Conservation (phyloP, 64 coral and sea anemone genomes). For the Pachyseris speciosa region DNA sequence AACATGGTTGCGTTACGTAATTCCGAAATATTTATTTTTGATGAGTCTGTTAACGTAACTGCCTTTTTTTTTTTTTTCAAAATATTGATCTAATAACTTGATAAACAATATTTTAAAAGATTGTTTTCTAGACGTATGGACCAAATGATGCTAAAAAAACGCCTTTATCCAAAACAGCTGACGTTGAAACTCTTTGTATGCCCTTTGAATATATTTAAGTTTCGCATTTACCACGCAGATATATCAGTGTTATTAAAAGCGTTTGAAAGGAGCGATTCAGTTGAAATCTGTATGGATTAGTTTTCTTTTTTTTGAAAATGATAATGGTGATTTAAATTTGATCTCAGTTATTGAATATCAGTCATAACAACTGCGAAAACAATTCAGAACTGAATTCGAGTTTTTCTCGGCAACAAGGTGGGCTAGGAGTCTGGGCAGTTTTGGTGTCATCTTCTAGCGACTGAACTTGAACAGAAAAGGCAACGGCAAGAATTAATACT, state of each 20-base stretch:
- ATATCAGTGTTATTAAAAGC: not conserved
- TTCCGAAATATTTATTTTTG: not conserved
- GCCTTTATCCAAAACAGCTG: not conserved
- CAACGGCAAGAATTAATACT: too few relatives aligned
- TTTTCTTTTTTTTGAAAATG: not conserved
- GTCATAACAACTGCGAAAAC: not conserved
- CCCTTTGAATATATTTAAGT: not conserved
- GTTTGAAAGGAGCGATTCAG: not conserved
- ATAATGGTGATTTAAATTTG: not conserved
- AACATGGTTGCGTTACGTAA: not conserved
- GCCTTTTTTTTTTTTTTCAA: not conserved
- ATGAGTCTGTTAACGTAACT: not conserved
- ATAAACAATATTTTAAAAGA: constrained; percentile 24
- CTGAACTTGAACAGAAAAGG: too few relatives aligned
- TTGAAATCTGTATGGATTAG: not conserved
- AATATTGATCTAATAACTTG: not conserved
- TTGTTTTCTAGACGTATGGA: not conserved
- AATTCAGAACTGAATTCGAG: too few relatives aligned
- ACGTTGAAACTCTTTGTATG: not conserved
- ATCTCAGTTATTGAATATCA: not conserved
- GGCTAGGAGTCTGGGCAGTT: too few relatives aligned
- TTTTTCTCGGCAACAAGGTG: too few relatives aligned
- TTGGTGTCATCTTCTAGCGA: too few relatives aligned
- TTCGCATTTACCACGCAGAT: not conserved
- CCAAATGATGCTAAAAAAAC: not conserved